Evolutionary conservation across 2,888 invertebrate species (phyloP).

Genomic region (Danaus chrysippus): DNA sequence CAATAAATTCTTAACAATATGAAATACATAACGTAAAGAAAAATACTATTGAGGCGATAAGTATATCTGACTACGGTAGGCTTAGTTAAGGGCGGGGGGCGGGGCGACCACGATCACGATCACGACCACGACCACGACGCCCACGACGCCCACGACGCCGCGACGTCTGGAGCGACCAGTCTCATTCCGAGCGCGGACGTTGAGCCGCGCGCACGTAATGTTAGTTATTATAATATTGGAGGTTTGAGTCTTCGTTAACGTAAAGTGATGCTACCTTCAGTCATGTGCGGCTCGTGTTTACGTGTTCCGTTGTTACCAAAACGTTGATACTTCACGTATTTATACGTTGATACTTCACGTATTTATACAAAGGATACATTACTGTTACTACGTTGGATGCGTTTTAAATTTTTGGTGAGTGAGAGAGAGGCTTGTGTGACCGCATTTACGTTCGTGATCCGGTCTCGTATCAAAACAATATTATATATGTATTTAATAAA

Average conservation of each 20-base stretch:
- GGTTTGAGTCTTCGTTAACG: too few species aligned
- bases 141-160: conserved; percentile 32
- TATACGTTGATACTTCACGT: conserved; percentile 52
- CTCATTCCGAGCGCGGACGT: conserved; percentile 48
- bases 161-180: conserved; percentile 27
- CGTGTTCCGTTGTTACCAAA: conserved; percentile 69
- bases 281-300: conserved; percentile 67
- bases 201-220: conserved; percentile 31
- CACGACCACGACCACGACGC: conserved; percentile 38
- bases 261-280: conserved; percentile 71
- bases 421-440: conserved; percentile 78
- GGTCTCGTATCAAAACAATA: conserved; percentile 76
- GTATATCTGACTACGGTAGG: conserved; percentile 26
- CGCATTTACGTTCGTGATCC: conserved; percentile 77
- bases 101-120: conserved; percentile 37
- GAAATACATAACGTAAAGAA: too few species aligned
- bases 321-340: conserved; percentile 54
- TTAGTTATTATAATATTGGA: too few species aligned
- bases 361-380: conserved; percentile 69
- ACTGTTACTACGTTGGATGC: conserved; percentile 73
- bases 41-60: background rate
- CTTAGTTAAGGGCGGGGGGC: conserved; percentile 35
- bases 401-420: conserved; percentile 77
- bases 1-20: too few species aligned
- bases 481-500: conserved; percentile 39